Evolutionary conservation across 2,888 invertebrate species (phyloP), one percentile per base, ranked within the genome.

Genomic region (Hirtodrosophila duncani): DNA sequence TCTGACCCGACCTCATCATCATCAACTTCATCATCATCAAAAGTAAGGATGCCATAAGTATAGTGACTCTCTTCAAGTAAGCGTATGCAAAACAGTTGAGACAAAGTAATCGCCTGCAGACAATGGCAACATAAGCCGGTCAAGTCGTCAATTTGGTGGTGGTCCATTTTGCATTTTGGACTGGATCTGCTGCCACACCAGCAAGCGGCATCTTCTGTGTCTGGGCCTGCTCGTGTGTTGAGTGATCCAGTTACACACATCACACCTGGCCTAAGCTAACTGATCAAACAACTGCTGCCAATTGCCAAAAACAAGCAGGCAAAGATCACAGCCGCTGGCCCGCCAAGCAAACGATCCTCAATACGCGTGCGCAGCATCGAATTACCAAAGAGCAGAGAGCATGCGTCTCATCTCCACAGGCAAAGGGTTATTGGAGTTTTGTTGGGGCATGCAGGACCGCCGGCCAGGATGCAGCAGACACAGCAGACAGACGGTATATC

Each of bases 321-420:
- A 67, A 67, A 63, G 81, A 81, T 79, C 81, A 69, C 80, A 82
- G 82, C 60, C 71, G 67, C 52, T 65, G 55, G 64, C 24, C 62
- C 67, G 67, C n/a, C n/a, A n/a, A n/a, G n/a, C n/a, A n/a, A 63
- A 63, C 53, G 41, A 44, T 44, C 20, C 14, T 16, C 31, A 24
- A 27, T 79, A 79, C 79, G 79, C 79, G 79, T 81, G 63, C 67
- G 56, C 51, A 20, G 49, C 44, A 56, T 79, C 55, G 49, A 57
- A 46, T 79, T 74, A 62, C 79, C 21, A 36, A 31, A 41, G 21
- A 30, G 9, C 11, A 13, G n/a, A 14, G 21, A 41, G 59, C 69
- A 66, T 63, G 72, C 72, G 62, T 46, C 30, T 13, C n/a, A 31
- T 45, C 42, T 29, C 31, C 53, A 41, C 36, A 37, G 29, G 31